Conservation (phyloP, 37 sponge, comb jelly and placozoan genomes). For the Hormiphora californensis region DNA sequence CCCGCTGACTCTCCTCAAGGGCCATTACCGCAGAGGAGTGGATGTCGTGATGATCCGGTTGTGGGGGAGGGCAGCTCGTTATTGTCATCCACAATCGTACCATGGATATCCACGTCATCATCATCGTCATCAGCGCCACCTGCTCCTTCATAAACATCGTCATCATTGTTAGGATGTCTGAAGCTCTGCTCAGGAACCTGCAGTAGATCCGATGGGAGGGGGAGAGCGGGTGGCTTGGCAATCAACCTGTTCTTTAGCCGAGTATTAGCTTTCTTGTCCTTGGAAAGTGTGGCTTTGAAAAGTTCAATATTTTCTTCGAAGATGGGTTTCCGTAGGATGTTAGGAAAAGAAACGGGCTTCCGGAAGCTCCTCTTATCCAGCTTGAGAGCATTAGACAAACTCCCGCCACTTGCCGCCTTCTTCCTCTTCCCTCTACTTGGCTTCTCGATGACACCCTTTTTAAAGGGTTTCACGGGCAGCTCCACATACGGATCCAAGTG, state of each 20-base stretch:
- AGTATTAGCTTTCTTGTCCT: background rate
- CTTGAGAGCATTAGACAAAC: too few species aligned
- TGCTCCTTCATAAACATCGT: background rate
- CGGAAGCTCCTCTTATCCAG: too few species aligned
- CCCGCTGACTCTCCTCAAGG: background rate
- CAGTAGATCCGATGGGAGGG: background rate
- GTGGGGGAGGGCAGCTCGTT: too few species aligned
- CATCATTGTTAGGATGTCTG: background rate
- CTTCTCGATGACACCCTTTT: background rate
- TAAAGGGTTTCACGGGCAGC: conserved; percentile 9
- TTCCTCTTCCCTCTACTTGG: background rate
- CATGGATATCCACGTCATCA: background rate
- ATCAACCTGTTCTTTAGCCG: background rate
- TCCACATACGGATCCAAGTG: background rate
- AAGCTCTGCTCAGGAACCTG: background rate
- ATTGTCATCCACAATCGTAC: too few species aligned
- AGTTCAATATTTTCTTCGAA: conserved; percentile 17
- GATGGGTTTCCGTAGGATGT: background rate
- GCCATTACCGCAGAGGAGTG: background rate
- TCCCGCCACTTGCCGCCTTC: too few species aligned
- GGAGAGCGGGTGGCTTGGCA: background rate
- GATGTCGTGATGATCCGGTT: too few species aligned
- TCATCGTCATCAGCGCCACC: conserved; percentile 17
- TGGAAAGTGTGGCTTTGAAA: background rate
- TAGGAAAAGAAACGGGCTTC: background rate